Conservation (phyloP, 1,140 invertebrate species). For the Polypedilum vanderplanki region DNA sequence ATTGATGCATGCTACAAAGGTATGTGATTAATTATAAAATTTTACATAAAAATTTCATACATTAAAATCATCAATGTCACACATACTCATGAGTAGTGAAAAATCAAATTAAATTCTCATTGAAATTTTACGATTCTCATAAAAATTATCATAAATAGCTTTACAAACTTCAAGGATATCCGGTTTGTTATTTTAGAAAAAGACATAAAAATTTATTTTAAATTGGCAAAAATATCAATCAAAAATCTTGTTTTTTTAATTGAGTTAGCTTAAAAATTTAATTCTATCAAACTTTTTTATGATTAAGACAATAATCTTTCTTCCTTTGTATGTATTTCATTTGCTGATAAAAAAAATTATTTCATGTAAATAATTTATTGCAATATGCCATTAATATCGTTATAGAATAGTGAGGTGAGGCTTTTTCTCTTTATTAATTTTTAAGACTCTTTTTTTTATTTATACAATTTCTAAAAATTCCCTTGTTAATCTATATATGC, state of each 20-base stretch:
- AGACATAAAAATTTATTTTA: neutral
- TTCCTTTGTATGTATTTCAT: neutral
- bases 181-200: neutral
- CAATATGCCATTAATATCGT: neutral
- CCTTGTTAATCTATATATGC: no score
- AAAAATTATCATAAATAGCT: constrained; percentile 30
- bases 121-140: constrained; percentile 23
- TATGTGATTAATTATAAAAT: no score
- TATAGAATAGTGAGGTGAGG: constrained; percentile 25
- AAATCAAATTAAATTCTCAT: neutral
- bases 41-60: neutral
- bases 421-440: no score
- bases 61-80: neutral
- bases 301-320: neutral
- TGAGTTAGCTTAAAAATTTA: no score
- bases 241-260: neutral
- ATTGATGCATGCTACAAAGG: constrained; percentile 76
- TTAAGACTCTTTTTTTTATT: no score
- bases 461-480: no score
- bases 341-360: no score
- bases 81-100: neutral
- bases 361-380: constrained; percentile 23
- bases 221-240: constrained; percentile 1
- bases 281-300: neutral
- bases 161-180: constrained; percentile 26